Conservation (phyloP, 53 echinoderm and acorn worm species). For the Antedon mediterranea region DNA sequence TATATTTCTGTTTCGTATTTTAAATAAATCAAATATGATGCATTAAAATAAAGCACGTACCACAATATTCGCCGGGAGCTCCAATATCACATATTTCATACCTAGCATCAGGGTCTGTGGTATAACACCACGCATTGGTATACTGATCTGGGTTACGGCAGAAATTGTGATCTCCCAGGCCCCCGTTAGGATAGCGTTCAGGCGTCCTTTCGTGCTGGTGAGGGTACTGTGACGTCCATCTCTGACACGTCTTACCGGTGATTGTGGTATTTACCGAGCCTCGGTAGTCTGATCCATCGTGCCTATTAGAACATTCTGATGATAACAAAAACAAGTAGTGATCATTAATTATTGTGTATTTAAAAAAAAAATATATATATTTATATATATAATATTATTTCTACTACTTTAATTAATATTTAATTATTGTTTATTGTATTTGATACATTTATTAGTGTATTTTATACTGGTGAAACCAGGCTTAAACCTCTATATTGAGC, state of each 20-base stretch:
- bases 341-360: no score
- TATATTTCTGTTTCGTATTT: no score
- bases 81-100: slow-evolving; percentile 79
- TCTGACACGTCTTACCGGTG: slow-evolving; percentile 51
- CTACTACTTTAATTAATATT: no score
- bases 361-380: no score
- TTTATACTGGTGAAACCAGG: no score
- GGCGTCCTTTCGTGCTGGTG: slow-evolving; percentile 45
- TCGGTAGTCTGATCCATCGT: slow-evolving; percentile 48
- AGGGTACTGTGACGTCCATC: slow-evolving; percentile 58
- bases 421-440: no score
- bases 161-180: slow-evolving; percentile 85
- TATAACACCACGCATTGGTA: slow-evolving; percentile 62
- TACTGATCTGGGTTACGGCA: slow-evolving; percentile 37
- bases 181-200: slow-evolving; percentile 30
- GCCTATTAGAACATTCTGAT: slow-evolving; percentile 47
- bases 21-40: no score
- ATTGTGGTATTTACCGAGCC: slow-evolving; percentile 46
- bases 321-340: slow-evolving; percentile 13
- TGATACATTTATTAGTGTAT: no score
- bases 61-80: background rate
- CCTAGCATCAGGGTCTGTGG: slow-evolving; percentile 17
- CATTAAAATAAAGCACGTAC: no score
- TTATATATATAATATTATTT: no score
- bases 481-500: no score